Evolutionary conservation across 2,888 invertebrate genomes (phyloP).

Genomic region (Taphrorychus bicolor): DNA sequence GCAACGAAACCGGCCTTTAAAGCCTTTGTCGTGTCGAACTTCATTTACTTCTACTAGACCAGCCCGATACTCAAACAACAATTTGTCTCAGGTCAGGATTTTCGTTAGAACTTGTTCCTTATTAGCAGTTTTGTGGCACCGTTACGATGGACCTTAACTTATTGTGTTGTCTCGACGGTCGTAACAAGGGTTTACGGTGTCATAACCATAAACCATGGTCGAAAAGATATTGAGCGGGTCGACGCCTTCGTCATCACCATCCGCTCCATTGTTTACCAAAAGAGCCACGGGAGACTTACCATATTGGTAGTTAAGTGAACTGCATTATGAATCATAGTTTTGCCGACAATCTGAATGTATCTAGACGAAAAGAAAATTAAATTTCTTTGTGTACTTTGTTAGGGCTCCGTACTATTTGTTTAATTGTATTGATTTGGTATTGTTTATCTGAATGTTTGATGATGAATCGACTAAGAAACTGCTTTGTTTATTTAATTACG

Average conservation of each 20-base stretch:
- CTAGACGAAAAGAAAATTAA: background rate
- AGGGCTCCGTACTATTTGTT: background rate
- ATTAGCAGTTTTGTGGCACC: background rate
- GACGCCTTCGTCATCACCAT: background rate
- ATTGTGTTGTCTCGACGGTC: too few species aligned
- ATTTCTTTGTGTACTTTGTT: background rate
- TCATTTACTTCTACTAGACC: background rate
- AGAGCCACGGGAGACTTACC: slow-evolving; percentile 10
- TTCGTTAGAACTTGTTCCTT: background rate
- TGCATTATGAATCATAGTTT: slow-evolving; percentile 7
- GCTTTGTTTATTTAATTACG: too few species aligned
- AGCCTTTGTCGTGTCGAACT: background rate
- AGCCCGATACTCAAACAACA: background rate
- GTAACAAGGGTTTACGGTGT: background rate
- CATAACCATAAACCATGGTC: background rate
- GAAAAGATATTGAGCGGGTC: background rate
- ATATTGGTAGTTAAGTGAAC: slow-evolving; percentile 15
- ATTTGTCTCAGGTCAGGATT: slow-evolving; percentile 3
- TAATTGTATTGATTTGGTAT: background rate
- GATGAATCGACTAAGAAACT: background rate
- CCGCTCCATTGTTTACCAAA: slow-evolving; percentile 14
- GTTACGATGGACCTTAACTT: background rate
- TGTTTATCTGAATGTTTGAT: background rate
- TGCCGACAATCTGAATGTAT: background rate
- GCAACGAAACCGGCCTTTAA: background rate